phyloP scores from a whole-genome alignment of 2,113 vertebrate species.

The Sinocyclocheilus rhinocerous region DNA sequence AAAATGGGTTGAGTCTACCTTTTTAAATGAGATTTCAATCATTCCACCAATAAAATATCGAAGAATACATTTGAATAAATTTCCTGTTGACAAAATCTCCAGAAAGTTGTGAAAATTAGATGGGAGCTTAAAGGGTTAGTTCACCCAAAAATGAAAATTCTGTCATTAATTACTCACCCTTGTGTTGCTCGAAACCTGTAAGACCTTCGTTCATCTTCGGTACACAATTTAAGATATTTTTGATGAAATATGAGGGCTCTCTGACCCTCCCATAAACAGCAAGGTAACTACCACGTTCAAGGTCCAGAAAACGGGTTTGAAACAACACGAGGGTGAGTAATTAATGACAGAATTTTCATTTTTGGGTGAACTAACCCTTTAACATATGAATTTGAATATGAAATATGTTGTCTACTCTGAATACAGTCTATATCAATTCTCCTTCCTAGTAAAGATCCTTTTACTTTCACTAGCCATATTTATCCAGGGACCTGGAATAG shows the following conservation, averaged over 20 bases:
- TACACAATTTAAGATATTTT: too few species aligned
- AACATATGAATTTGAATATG: not conserved
- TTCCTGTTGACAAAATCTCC: not conserved
- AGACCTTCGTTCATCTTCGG: too few species aligned
- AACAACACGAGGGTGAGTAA: too few species aligned
- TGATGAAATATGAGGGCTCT: too few species aligned
- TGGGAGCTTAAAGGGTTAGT: not conserved
- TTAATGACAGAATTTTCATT: too few species aligned
- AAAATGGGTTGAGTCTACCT: not conserved
- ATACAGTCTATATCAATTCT: not conserved
- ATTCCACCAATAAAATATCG: not conserved
- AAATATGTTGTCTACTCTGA: not conserved
- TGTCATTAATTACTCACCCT: too few species aligned
- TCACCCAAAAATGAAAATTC: too few species aligned
- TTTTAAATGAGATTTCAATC: not conserved
- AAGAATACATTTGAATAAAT: not conserved
- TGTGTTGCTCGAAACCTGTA: too few species aligned
- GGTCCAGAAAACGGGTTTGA: too few species aligned
- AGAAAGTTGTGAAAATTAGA: not conserved
- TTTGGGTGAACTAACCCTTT: too few species aligned
- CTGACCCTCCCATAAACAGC: too few species aligned
- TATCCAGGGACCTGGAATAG: not conserved
- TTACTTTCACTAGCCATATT: conserved; percentile 16
- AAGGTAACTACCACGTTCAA: too few species aligned
- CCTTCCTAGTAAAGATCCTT: not conserved